Base-by-base conservation (phyloP, 92 coral and sea anemone species). In the Zoanthus gigantus region DNA sequence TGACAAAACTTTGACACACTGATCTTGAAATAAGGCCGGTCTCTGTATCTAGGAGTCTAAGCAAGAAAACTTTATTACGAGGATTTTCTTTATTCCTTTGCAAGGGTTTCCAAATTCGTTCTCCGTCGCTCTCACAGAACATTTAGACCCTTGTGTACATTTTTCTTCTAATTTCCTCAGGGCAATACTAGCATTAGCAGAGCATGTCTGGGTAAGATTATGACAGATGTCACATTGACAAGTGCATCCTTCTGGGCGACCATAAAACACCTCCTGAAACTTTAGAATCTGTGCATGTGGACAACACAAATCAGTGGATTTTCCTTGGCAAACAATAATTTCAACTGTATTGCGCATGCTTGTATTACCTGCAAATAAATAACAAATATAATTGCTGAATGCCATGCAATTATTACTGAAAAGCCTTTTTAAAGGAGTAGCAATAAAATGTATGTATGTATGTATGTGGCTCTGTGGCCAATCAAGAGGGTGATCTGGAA, bases 141-240 rank as follows among this genome's bases (percentile, higher is more conserved):
- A 79, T 29, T 45, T 44, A 15, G 32, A 58, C 37, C 61, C 44
- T 5, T 63, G 54, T 9, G 56, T 9, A 37, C 84, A 79, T 32
- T 37, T 44, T 23, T 7, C 0, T 2, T 13, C 37, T 56, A 79
- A 34, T n/a, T 79, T 61, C 4, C 0, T 13, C 14, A 12, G 9
- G 63, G 84, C 72, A 0, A 16, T 30, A 16, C 44, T 29, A 2
- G 56, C 54, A 3, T 63, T 29, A 2, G 56, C 54, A 3, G 84
- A 18, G 60, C 84, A 79, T 5, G 34, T 9, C 17, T 79, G 56
- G 17, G 84, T 60, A 9, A 79, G 74, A 79, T 63, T 60, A 34
- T 79, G 84, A n/a, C 84, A 79, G 32, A 79, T 66, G 18, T 79
- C 84, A 29, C 84, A 79, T 28, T 45, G 37, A 42, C 84, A 63